A percentile compares a stretch with the other conserved stretches of the same genome.
These are phyloP conservation scores for Parasteatoda tepidariorum DNA, from an alignment of 1,140 invertebrate genomes.

Conservation along the genomic window DNA sequence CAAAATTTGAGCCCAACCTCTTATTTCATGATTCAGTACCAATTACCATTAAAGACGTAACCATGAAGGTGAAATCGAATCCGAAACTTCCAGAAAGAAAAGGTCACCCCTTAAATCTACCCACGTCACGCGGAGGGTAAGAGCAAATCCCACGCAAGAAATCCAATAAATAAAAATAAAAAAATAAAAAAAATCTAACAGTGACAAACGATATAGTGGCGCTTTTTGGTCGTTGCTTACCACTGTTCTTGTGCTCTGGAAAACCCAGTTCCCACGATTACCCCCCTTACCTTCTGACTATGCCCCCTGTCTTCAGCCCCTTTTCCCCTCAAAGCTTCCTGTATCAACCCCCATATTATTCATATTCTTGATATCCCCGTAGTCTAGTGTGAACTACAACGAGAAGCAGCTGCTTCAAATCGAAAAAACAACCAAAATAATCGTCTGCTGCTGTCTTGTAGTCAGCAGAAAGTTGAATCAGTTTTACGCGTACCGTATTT, in stretches of 20 bases:
- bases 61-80: neutral
- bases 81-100: neutral
- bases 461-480: too few relatives aligned
- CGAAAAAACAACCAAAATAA: neutral
- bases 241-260: neutral
- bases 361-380: neutral
- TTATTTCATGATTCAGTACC: neutral
- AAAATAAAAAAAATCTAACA: neutral
- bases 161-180: slow-evolving; percentile 17
- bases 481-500: too few relatives aligned
- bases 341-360: neutral
- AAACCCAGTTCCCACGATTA: slow-evolving; percentile 30
- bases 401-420: neutral
- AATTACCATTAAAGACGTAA: neutral
- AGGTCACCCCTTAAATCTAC: neutral
- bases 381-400: neutral
- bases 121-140: neutral
- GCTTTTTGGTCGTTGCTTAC: neutral
- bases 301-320: neutral
- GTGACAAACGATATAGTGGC: neutral
- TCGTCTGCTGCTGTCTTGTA: too few relatives aligned
- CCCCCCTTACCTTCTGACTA: neutral
- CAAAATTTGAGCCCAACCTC: neutral
- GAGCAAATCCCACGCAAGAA: neutral
- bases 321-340: neutral